Base-by-base conservation (phyloP, 2,797 vertebrate genomes). In the Sylvia borin region DNA sequence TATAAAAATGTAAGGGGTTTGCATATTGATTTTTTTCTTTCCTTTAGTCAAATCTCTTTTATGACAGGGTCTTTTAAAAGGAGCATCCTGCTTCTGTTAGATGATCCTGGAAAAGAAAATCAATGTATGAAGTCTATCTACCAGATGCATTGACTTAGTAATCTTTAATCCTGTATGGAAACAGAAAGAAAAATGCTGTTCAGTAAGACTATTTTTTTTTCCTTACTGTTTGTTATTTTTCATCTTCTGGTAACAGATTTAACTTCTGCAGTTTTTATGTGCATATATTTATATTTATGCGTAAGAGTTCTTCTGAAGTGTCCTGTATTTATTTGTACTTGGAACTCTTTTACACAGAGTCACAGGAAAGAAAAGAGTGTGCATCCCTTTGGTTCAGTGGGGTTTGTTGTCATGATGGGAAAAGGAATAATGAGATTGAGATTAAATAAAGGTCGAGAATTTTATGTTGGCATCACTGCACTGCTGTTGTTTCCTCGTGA, bases 391-490 rank as follows among this genome's bases (percentile, higher is more conserved):
- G 29, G 24, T 90, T 85, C 62, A 47, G 47, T 55, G 85, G 43
- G 53, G 70, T 95, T 96, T 92, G 53, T 14, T 64, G 31, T 72
- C 3, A 3, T 72, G 50, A 54, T 92, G 64, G 54, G 89, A 64
- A 79, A 61, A 75, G 62, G 43, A 82, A 45, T 95, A 68, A 65
- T 36, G 16, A 40, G 68, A 72, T 92, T 85, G 78, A 90, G 61
- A 90, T 93, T 78, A 92, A 90, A 86, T 76, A 94, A 95, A 96
- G 76, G 81, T 74, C 2, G 6, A 67, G 34, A 57, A 42, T 90
- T 73, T 88, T 80, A 58, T 38, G 45, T 66, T 73, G 53, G 66
- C 43, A 27, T 77, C 85, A 51, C 72, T 68, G 54, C 13, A 5
- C 43, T 78, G 40, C 76, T 80, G 31, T 85, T 92, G 84, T 85